phyloP scores from a whole-genome alignment of 2,797 vertebrate species.

The Accipiter fasciatus region DNA sequence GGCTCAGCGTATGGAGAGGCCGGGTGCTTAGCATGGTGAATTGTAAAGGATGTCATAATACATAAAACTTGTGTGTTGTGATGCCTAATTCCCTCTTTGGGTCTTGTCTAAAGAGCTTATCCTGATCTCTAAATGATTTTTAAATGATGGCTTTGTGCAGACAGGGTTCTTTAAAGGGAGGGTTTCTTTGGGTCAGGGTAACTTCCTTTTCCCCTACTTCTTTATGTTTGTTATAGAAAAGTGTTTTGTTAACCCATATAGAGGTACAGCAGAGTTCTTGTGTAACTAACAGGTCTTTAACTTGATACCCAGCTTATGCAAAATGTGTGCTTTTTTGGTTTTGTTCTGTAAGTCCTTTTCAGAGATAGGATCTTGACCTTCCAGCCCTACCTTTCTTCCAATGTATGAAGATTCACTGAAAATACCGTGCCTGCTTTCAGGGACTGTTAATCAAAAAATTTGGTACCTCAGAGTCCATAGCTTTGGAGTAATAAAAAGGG shows the following conservation, averaged over 20 bases:
- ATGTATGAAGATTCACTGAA: background rate
- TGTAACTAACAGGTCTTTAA: background rate
- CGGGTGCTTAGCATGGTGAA: fast-evolving
- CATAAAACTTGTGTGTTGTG: background rate
- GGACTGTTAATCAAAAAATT: background rate
- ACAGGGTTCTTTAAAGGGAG: background rate
- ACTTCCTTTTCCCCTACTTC: background rate
- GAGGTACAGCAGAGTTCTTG: background rate
- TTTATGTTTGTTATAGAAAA: background rate
- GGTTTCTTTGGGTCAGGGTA: background rate
- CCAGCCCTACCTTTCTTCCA: background rate
- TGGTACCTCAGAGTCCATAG: background rate
- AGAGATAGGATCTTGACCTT: background rate
- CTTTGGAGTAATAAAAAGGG: background rate
- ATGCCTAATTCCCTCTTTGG: background rate
- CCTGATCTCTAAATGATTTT: background rate
- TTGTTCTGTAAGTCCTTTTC: background rate
- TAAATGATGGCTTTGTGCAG: background rate
- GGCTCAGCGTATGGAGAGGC: background rate
- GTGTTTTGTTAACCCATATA: background rate
- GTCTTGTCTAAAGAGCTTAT: background rate
- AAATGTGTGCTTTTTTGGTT: background rate
- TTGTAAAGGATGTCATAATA: background rate
- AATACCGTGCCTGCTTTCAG: background rate
- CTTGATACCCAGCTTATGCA: background rate